Evolutionary conservation across 2,797 vertebrate genomes (phyloP).

Genomic region (Alectoris magna): DNA sequence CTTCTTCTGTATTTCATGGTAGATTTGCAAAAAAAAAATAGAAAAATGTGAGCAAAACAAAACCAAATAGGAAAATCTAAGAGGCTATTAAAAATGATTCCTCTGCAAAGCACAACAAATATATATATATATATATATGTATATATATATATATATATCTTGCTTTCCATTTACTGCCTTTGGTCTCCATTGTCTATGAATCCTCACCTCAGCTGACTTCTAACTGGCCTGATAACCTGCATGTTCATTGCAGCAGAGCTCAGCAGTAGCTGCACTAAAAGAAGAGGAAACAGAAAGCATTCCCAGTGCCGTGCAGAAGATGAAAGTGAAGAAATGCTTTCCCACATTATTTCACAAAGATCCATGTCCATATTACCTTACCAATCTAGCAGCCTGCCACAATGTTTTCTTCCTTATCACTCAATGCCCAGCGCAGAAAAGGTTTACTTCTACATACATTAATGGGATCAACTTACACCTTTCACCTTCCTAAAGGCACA

Average conservation of each 20-base stretch:
- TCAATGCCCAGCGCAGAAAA: not conserved
- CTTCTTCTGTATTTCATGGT: not conserved
- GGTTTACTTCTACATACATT: not conserved
- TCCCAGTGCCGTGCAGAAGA: not conserved
- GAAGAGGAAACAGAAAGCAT: rapidly evolving
- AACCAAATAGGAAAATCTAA: not conserved
- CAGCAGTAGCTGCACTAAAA: not conserved
- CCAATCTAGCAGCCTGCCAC: not conserved
- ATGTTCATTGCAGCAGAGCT: not conserved
- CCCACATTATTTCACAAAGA: not conserved
- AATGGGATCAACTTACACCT: constrained; percentile 32
- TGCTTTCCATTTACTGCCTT: not conserved
- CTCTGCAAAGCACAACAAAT: not conserved
- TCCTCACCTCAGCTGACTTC: not conserved
- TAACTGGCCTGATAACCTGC: too few species aligned
- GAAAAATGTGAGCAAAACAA: not conserved
- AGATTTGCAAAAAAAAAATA: not conserved
- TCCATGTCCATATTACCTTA: not conserved
- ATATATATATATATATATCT: not conserved
- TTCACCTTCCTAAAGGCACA: not conserved
- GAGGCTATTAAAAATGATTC: not conserved
- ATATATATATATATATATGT: too few species aligned
- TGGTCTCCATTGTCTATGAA: not conserved
- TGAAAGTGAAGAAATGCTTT: not conserved
- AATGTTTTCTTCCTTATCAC: not conserved